phyloP scores from a whole-genome alignment of 1,140 invertebrate genomes.

The Apis cerana region DNA sequence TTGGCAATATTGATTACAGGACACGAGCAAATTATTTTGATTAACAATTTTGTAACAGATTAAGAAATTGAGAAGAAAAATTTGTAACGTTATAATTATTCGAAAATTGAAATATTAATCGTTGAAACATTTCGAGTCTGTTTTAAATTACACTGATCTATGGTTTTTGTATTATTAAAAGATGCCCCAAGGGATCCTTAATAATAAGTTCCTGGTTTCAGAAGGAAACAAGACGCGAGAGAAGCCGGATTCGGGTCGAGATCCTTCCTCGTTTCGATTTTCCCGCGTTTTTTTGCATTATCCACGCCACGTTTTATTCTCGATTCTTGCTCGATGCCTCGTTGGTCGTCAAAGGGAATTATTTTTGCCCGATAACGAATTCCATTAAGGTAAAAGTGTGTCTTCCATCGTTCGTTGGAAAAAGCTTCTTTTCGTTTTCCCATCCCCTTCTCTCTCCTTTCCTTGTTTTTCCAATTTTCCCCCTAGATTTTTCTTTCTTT shows the following conservation, averaged over 20 bases:
- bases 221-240: background rate
- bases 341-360: slow-evolving; percentile 13
- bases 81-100: no score
- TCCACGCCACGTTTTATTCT: background rate
- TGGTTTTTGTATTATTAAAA: no score
- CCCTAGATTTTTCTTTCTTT: no score
- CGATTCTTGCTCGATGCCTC: background rate
- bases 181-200: background rate
- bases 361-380: slow-evolving; percentile 26
- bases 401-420: slow-evolving; percentile 14
- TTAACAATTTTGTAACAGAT: no score
- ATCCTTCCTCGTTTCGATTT: background rate
- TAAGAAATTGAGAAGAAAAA: no score
- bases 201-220: background rate
- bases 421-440: background rate
- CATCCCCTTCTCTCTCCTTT: background rate
- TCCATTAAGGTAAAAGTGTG: slow-evolving; percentile 29
- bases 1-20: no score
- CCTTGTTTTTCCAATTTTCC: no score
- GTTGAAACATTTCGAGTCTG: no score
- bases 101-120: no score
- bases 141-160: no score
- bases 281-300: background rate
- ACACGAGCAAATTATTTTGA: no score
- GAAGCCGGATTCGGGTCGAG: background rate